Conservation (phyloP, 2,888 invertebrate genomes). For the Dasypolia templi region DNA sequence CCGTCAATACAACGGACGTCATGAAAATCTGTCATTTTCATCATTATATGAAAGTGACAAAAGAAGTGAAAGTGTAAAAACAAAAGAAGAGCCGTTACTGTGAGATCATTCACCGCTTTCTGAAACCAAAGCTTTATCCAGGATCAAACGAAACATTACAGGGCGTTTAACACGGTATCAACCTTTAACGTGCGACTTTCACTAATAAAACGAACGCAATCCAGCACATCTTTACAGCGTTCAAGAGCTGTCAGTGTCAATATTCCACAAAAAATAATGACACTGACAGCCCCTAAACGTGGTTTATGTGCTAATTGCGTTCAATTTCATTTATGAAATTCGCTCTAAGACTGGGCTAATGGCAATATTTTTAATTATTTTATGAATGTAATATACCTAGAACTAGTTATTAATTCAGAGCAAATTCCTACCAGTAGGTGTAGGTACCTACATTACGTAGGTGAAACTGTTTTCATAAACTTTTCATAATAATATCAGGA, state of each 20-base stretch:
- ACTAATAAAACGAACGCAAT: too few relatives aligned
- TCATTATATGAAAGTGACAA: not conserved
- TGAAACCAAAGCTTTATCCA: not conserved
- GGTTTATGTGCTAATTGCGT: too few relatives aligned
- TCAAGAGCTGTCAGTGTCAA: too few relatives aligned
- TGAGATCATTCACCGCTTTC: not conserved
- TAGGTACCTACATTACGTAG: not conserved
- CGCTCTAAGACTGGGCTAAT: constrained; percentile 16
- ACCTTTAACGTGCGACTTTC: constrained; percentile 20
- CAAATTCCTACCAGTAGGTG: not conserved
- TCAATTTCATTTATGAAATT: too few relatives aligned
- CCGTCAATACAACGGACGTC: not conserved
- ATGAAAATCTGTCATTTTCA: not conserved
- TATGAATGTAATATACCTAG: constrained; percentile 8
- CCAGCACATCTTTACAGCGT: too few relatives aligned
- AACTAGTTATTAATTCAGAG: constrained; percentile 13
- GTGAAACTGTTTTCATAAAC: constrained; percentile 26
- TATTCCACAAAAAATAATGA: too few relatives aligned
- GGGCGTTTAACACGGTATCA: not conserved
- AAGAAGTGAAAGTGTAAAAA: not conserved
- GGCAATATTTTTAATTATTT: constrained; percentile 25
- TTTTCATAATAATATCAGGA: not conserved
- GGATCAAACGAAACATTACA: constrained; percentile 9
- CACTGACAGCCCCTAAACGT: too few relatives aligned
- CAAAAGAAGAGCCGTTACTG: not conserved